Base-by-base conservation (phyloP, 2,113 vertebrate species). In the Chamaetylas fuelleborni region DNA sequence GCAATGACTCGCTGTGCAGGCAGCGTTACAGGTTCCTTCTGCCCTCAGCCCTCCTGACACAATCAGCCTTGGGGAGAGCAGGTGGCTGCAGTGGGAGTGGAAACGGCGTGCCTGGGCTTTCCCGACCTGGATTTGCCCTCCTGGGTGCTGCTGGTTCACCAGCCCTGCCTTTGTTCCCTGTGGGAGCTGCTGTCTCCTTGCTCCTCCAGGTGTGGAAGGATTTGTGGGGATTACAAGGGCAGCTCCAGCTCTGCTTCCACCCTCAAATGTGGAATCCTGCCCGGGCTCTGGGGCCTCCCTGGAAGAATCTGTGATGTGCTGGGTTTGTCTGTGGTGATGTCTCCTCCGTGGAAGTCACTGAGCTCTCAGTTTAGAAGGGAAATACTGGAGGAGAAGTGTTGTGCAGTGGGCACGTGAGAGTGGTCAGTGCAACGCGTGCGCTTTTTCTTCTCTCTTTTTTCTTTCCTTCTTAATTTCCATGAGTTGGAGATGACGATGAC, bases 401-500 rank as follows among this genome's bases (percentile, higher is more conserved):
- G 26, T 29, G 18, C 61, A 40, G 45, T 36, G 79, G 22, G 64
- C 74, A 40, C 24, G 12, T 48, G 72, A 74, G 86, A 86, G 58
- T 42, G 96, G 95, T 93, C 95, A 95, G 88, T n/a, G 72, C 86
- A 45, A 5, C 0, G 8, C 1, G 1, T 61, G 29, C 42, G 45
- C 69, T 22, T 38, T 47, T 83, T 51, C 42, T 45, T 25, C 12
- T 42, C 23, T 85, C 15, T 45, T 45, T 34, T 51, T 29, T 17
- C 31, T 29, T 16, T 9, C 70, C 65, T 76, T 43, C 69, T 33
- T 28, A 79, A 92, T 96, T 97, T 96, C 95, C 92, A 88, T 93
- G 92, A 88, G 90, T 92, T 95, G 1, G 79, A 90, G 95, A 81
- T 92, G 90, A 13, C 1, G 88, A 90, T 97, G 97, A 97, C 91